These are phyloP conservation scores for Fulica atra DNA, from an alignment of 2,113 vertebrate genomes.

Conservation along the genomic window DNA sequence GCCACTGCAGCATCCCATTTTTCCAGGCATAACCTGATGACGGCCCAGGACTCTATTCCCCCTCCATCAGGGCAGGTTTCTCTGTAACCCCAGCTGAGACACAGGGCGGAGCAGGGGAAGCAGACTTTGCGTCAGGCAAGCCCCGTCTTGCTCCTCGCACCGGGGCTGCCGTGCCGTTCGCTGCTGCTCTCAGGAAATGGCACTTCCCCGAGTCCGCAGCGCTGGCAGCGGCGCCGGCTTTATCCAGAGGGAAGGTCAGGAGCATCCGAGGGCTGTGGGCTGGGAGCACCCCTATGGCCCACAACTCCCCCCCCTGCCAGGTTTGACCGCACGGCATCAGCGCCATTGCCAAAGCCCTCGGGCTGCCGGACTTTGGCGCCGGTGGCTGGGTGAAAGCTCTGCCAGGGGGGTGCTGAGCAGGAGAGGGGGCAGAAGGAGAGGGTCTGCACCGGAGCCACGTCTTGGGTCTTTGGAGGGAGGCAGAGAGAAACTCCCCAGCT, in stretches of 20 bases:
- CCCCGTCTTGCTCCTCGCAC: neutral
- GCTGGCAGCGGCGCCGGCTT: neutral
- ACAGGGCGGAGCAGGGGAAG: neutral
- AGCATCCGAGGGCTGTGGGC: accelerated
- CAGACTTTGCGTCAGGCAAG: neutral
- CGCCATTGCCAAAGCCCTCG: neutral
- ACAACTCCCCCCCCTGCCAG: accelerated
- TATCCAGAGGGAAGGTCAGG: neutral
- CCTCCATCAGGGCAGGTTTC: neutral
- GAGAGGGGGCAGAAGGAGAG: neutral
- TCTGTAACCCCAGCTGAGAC: neutral
- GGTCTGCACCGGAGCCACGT: neutral
- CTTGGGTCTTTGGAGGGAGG: too few species aligned
- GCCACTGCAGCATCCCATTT: neutral
- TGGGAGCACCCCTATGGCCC: neutral
- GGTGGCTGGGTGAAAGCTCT: accelerated
- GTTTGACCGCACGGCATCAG: neutral
- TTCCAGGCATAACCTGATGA: neutral
- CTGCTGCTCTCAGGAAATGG: neutral
- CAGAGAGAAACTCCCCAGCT: neutral
- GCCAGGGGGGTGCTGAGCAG: neutral
- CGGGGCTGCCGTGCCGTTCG: neutral
- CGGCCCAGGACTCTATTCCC: neutral
- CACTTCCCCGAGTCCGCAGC: neutral
- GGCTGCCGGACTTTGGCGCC: neutral